phyloP scores from a whole-genome alignment of 2,797 vertebrate genomes.

The Girardinus metallicus region DNA sequence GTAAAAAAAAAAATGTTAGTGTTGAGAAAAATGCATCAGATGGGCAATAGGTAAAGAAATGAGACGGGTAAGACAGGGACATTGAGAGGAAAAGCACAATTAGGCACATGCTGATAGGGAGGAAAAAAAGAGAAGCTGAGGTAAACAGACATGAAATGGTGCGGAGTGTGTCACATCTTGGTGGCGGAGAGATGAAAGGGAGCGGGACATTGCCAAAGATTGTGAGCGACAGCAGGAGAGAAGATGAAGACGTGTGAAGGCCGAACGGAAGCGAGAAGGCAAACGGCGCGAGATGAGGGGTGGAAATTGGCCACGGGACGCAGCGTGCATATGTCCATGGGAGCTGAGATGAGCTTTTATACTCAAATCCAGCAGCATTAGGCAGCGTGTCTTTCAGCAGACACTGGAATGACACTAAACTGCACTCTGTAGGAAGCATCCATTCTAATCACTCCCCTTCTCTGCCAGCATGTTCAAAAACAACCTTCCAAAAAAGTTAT shows the following conservation, averaged over 20 bases:
- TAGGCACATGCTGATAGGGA: conserved; percentile 48
- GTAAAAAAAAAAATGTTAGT: conserved; percentile 21
- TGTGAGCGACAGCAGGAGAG: conserved; percentile 52
- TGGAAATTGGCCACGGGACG: conserved; percentile 62
- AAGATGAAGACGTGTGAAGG: conserved; percentile 56
- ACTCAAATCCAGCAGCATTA: conserved; percentile 72
- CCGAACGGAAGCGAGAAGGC: conserved; percentile 35
- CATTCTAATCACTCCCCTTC: conserved; percentile 59
- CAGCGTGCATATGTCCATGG: conserved; percentile 37
- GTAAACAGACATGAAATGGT: conserved; percentile 57
- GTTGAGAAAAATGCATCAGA: conserved; percentile 30
- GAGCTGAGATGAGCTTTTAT: conserved; percentile 63
- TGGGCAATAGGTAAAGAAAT: conserved; percentile 34
- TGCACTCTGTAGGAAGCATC: conserved; percentile 61
- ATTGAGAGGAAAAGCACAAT: conserved; percentile 55
- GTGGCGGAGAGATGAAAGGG: conserved; percentile 55
- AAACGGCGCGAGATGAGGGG: conserved; percentile 32
- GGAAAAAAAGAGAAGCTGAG: conserved; percentile 32
- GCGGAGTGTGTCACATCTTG: conserved; percentile 43
- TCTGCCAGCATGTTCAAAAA: conserved; percentile 31
- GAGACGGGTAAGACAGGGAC: conserved; percentile 37
- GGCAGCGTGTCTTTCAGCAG: conserved; percentile 64
- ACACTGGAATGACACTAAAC: conserved; percentile 60
- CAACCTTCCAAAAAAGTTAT: conserved; percentile 26
- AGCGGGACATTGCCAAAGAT: conserved; percentile 39